Percentiles rank a stretch among this genome's conserved stretches.
Conservation (phyloP, 2,797 vertebrate species). For the Emys orbicularis region DNA sequence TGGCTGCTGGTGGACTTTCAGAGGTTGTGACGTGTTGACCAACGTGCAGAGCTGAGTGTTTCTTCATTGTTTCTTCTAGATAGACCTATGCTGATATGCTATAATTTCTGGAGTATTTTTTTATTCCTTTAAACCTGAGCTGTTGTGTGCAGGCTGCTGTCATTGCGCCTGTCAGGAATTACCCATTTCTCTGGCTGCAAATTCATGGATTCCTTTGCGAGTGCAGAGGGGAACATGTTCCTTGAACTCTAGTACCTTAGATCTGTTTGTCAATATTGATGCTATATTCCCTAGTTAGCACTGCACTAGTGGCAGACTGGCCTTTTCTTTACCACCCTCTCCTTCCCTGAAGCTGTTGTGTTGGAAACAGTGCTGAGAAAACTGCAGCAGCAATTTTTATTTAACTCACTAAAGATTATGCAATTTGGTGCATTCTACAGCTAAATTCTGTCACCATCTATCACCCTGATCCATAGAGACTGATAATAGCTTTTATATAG, state of each 20-base stretch:
- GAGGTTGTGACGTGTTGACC: background rate
- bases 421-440: background rate
- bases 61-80: background rate
- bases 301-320: background rate
- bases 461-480: background rate
- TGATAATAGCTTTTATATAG: background rate
- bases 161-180: slow-evolving; percentile 14
- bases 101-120: background rate
- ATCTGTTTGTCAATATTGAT: background rate
- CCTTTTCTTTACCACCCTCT: background rate
- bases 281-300: background rate
- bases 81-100: background rate
- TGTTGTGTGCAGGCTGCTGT: slow-evolving; percentile 6
- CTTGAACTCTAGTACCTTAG: slow-evolving; percentile 29
- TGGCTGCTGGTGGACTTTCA: background rate
- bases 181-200: slow-evolving; percentile 35
- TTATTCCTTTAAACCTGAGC: background rate
- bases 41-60: background rate
- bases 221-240: background rate
- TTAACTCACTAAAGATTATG: accelerated
- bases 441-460: accelerated
- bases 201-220: slow-evolving; percentile 17
- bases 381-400: background rate
- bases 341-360: background rate
- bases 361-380: background rate